These are phyloP conservation scores for Austrolebias charrua DNA, from an alignment of 2,797 vertebrate genomes.

Conservation along the genomic window DNA sequence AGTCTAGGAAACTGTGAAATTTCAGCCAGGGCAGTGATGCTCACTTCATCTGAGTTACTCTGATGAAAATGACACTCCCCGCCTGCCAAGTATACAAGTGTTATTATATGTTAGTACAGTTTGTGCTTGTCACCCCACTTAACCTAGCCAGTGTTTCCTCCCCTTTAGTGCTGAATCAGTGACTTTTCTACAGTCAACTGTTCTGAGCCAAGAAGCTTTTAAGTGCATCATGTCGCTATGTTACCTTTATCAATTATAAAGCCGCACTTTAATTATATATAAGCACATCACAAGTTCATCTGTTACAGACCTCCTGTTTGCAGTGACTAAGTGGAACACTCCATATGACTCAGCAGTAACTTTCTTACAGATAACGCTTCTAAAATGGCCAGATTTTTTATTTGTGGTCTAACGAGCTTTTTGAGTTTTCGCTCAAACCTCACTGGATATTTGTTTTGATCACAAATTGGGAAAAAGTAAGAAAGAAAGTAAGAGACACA, in stretches of 20 bases:
- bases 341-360: conserved; percentile 53
- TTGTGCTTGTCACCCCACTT: conserved; percentile 43
- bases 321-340: conserved; percentile 41
- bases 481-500: background rate
- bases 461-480: background rate
- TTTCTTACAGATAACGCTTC: conserved; percentile 5
- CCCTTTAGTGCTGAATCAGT: conserved; percentile 31
- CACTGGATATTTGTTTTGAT: background rate
- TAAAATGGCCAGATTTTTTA: background rate
- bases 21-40: background rate
- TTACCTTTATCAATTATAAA: conserved; percentile 71
- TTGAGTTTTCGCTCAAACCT: conserved; percentile 1
- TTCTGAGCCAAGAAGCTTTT: conserved; percentile 55
- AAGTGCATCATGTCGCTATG: conserved; percentile 48
- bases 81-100: background rate
- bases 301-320: conserved; percentile 57
- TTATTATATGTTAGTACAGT: conserved; percentile 14
- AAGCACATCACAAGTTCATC: conserved; percentile 54
- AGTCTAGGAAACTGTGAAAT: background rate
- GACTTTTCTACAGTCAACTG: conserved; percentile 25
- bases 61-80: conserved; percentile 3
- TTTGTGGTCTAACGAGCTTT: background rate
- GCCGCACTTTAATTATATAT: conserved; percentile 63
- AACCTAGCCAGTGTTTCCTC: conserved; percentile 32
- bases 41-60: background rate